Evolutionary conservation across 92 coral and sea anemone genomes (phyloP), one percentile per base, ranked within the genome.

Genomic region (Parazoanthus swiftii): DNA sequence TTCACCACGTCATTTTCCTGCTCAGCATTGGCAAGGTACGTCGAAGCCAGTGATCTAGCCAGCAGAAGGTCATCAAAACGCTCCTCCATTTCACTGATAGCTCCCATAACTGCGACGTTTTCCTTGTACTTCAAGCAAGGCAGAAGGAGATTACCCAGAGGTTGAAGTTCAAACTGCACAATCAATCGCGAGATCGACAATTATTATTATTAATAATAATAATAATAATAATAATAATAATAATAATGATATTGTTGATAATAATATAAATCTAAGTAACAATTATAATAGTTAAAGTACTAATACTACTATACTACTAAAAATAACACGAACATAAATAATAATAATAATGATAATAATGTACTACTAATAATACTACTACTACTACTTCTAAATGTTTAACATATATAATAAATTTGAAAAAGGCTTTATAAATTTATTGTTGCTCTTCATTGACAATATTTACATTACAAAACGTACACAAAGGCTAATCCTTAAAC

Each of bases 131-230:
- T 5, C 46, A 15, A 3, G 10, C 50, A 26, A 4, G 5, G n/a
- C 16, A 66, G 73, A 37, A 35, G 36, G 63, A 89, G 48, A 44
- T 58, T 82, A 35, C 33, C 42, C 36, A 82, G 39, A 0, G 91
- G 88, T 25, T 82, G 91, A 81, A 89, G 88, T 26, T 89, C 91
- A 82, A 82, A 25, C 91, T 89, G 76, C 23, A 26, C 6, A 68
- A 18, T 26, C 39, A 72, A 29, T 72, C 15, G 42, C 29, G 23
- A 72, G 76, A 26, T 63, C 20, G 38, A 72, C 39, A 71, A 8
- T 9, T 71, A 50, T 8, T 6, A 6, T 29, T 29, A 6, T 5
- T 1, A 50, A 2, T 6, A 50, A 50, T 50, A 6, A 50, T 6
- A n/a, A 0, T 50, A 50, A 6, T 50, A 50, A 6, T 50, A 50